phyloP scores from a whole-genome alignment of 2,888 invertebrate species.

The Harpalus rubripes region DNA sequence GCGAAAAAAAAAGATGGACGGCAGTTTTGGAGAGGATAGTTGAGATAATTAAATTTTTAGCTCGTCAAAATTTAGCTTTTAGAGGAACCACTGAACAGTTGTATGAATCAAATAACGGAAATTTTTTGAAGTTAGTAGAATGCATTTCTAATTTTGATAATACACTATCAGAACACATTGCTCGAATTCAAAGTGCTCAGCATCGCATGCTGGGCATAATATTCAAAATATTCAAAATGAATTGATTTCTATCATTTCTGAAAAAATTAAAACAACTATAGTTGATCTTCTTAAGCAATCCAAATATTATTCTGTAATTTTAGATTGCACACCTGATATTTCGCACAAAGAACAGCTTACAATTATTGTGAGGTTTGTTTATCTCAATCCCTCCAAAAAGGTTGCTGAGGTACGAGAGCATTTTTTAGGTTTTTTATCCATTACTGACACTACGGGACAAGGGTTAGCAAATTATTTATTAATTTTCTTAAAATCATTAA shows the following conservation, averaged over 20 bases:
- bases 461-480: background rate
- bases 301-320: constrained; percentile 36
- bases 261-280: constrained; percentile 14
- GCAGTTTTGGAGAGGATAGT: background rate
- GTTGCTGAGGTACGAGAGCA: background rate
- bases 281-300: background rate
- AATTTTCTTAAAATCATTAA: background rate
- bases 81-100: constrained; percentile 47
- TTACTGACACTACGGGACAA: background rate
- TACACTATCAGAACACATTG: background rate
- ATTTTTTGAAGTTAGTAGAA: constrained; percentile 63
- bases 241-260: constrained; percentile 3
- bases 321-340: constrained; percentile 26
- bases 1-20: background rate
- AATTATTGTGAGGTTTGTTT: background rate
- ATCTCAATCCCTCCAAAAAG: background rate
- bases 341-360: constrained; percentile 22
- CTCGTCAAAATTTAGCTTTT: constrained; percentile 48
- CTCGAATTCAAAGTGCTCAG: constrained; percentile 29
- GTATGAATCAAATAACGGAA: constrained; percentile 56
- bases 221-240: constrained; percentile 41
- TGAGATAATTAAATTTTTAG: background rate
- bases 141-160: constrained; percentile 63
- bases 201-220: constrained; percentile 19
- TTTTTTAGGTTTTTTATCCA: background rate